Conservation (phyloP, 2,888 invertebrate species). For the Margaritifera margaritifera region DNA sequence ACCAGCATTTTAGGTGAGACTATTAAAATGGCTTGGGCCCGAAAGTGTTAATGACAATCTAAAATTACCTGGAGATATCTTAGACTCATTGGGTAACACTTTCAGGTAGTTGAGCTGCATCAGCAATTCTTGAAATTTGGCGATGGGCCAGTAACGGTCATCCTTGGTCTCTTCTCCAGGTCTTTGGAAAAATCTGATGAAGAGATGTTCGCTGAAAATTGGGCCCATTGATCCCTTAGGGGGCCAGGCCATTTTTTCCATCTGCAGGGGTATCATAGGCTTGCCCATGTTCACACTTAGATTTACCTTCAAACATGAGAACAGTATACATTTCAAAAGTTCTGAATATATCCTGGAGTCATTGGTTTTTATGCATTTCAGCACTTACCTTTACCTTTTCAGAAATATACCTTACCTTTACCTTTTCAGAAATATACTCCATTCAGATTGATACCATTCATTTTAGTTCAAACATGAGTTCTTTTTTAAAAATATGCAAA, state of each 20-base stretch:
- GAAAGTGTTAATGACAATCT: background rate
- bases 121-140: constrained; percentile 67
- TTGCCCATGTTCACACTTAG: constrained; percentile 64
- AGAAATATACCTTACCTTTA: too few relatives aligned
- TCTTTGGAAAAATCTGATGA: constrained; percentile 62
- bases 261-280: constrained; percentile 67
- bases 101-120: constrained; percentile 65
- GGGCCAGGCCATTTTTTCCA: constrained; percentile 70
- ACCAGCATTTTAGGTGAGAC: too few relatives aligned
- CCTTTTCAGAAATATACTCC: too few relatives aligned
- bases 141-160: constrained; percentile 63
- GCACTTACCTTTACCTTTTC: too few relatives aligned
- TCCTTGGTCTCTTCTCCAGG: constrained; percentile 51
- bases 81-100: constrained; percentile 50
- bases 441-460: too few relatives aligned
- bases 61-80: constrained; percentile 47
- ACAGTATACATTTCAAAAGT: background rate
- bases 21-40: too few relatives aligned
- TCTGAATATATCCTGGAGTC: too few relatives aligned
- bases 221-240: constrained; percentile 70
- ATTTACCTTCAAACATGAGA: constrained; percentile 58
- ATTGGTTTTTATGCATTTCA: too few relatives aligned
- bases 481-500: too few relatives aligned
- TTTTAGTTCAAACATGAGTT: too few relatives aligned
- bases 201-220: constrained; percentile 69